Base-by-base conservation (phyloP, 2,888 invertebrate species). In the Theretra japonica region DNA sequence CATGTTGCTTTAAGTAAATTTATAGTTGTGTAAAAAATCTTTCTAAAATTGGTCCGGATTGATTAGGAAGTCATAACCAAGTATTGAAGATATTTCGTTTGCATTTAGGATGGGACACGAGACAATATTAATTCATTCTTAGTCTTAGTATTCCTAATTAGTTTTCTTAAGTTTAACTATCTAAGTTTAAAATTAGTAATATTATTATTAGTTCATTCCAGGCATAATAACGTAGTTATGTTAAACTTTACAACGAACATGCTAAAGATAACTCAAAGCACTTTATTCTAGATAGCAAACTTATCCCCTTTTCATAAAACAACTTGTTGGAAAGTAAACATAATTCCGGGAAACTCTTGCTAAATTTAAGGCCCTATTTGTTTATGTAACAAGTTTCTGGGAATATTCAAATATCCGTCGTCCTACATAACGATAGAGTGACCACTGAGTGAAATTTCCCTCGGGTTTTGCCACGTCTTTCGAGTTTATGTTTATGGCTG, bases 341-440 rank as follows among this genome's bases (percentile, higher is more conserved):
- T 19, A 15, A 53, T 41, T 41, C 41, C 11, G 41, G 41, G 53
- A 53, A 53, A n/a, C n/a, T 53, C n/a, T 53, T 7, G 53, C 19
- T n/a, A 53, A 53, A 17, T 53, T 53, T 53, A n/a, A 53, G 19
- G 53, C n/a, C 17, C 5, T n/a, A 53, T 17, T 53, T 53, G n/a
- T 53, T 53, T 19, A 53, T 53, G 53, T 53, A 53, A 53, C n/a
- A 53, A 53, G 17, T 53, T 53, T 53, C 53, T 53, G 19, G 53
- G 53, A 53, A 53, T 53, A 53, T 53, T 53, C n/a, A 53, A 53
- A 53, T 53, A 53, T 53, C 53, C n/a, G 53, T 53, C n/a, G 53
- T n/a, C n/a, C n/a, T 53, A n/a, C 53, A 53, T 53, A 17, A n/a
- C 53, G 53, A 53, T n/a, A n/a, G 53, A 53, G 15, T 53, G 53